Percentiles rank a stretch among this genome's conserved stretches.
phyloP scores from a whole-genome alignment of 2,113 vertebrate species.

The Campylomormyrus numenius region DNA sequence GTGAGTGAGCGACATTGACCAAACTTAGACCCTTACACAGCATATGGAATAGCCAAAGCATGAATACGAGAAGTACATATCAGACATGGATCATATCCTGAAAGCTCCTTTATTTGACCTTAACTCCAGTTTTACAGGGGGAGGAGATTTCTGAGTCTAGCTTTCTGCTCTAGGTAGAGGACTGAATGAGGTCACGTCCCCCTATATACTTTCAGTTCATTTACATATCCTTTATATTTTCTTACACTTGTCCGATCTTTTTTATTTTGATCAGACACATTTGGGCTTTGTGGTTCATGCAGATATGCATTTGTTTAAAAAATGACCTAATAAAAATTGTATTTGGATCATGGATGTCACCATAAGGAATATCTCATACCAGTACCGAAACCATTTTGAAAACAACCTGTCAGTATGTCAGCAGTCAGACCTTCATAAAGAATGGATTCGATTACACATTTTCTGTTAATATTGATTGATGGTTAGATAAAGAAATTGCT shows the following conservation, averaged over 20 bases:
- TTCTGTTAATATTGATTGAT: not conserved
- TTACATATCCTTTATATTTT: not conserved
- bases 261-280: not conserved
- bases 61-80: not conserved
- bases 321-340: not conserved
- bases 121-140: not conserved
- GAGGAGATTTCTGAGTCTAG: not conserved
- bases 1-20: slow-evolving; percentile 60
- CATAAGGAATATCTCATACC: not conserved
- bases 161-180: not conserved
- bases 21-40: not conserved
- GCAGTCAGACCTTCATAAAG: not conserved
- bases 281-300: not conserved
- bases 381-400: not conserved
- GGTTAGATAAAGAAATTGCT: not conserved
- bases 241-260: not conserved
- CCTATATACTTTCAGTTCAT: not conserved
- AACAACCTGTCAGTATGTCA: not conserved
- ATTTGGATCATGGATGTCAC: not conserved
- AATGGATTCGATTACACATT: not conserved
- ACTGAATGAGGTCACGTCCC: not conserved
- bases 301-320: not conserved
- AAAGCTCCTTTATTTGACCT: not conserved
- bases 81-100: not conserved
- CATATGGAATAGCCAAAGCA: not conserved